Evolutionary conservation across 2,888 invertebrate genomes (phyloP).

Genomic region (Apomyelois bistriatella): DNA sequence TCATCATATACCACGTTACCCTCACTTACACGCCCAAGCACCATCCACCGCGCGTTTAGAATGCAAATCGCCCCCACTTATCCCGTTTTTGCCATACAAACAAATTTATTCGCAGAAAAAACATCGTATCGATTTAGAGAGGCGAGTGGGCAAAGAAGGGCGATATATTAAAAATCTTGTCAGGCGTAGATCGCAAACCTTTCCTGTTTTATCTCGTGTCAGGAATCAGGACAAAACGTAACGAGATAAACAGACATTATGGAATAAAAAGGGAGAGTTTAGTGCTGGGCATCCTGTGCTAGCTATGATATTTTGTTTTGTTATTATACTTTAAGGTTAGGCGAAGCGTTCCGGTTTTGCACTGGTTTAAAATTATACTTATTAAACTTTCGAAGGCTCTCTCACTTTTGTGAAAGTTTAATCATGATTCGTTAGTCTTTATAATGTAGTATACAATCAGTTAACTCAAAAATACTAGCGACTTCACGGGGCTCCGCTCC

Average conservation of each 20-base stretch:
- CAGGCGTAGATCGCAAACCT: conserved; percentile 19
- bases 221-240: conserved; percentile 35
- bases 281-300: not conserved
- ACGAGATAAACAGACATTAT: conserved; percentile 43
- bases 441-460: too few species aligned
- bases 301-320: not conserved
- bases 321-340: too few species aligned
- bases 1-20: conserved; percentile 42
- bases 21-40: conserved; percentile 31
- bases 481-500: too few species aligned
- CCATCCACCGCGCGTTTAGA: conserved; percentile 44
- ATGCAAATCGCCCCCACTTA: conserved; percentile 66
- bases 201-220: conserved; percentile 24
- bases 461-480: too few species aligned
- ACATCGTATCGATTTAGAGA: conserved; percentile 35
- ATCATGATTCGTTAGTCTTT: too few species aligned
- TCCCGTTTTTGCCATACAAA: conserved; percentile 65
- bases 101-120: conserved; percentile 67
- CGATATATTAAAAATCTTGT: conserved; percentile 33
- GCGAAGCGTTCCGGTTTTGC: too few species aligned
- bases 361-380: too few species aligned
- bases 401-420: too few species aligned
- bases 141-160: conserved; percentile 17
- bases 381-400: too few species aligned
- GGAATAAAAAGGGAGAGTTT: conserved; percentile 21